These are phyloP conservation scores for Rhinopomastus cyanomelas DNA, from an alignment of 2,113 vertebrate species.

Conservation along the genomic window DNA sequence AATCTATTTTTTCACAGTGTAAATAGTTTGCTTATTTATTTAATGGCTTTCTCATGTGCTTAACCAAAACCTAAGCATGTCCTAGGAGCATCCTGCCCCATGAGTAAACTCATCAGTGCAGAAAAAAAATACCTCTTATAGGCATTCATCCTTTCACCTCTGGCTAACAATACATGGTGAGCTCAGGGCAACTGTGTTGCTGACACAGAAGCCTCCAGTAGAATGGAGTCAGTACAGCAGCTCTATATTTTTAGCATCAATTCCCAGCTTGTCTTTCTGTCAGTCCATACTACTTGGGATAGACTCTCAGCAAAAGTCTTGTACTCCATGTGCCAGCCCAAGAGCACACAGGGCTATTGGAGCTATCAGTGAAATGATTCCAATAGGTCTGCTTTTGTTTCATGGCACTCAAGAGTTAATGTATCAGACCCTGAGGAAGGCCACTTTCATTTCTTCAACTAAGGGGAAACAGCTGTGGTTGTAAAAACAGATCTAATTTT, in stretches of 20 bases:
- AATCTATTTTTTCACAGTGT: background rate
- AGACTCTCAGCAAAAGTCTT: background rate
- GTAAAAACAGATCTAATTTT: constrained; percentile 29
- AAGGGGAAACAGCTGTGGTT: constrained; percentile 59
- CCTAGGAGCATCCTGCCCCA: background rate
- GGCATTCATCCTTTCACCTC: background rate
- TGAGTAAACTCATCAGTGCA: background rate
- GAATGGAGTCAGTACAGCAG: background rate
- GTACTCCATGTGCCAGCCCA: fast-evolving
- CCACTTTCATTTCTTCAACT: constrained; percentile 33
- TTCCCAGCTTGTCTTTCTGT: background rate
- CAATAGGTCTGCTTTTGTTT: background rate
- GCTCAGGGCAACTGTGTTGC: background rate
- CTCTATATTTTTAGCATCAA: fast-evolving
- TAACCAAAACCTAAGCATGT: background rate
- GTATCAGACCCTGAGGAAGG: constrained; percentile 13
- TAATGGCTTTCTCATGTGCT: background rate
- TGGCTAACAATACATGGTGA: background rate
- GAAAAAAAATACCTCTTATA: background rate
- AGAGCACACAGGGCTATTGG: fast-evolving
- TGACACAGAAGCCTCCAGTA: background rate
- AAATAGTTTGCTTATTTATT: background rate
- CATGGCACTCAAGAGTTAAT: background rate
- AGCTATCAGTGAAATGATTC: background rate
- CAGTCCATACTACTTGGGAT: background rate